Evolutionary conservation across 2,888 invertebrate genomes (phyloP).

Genomic region (Tuberolachnus salignus): DNA sequence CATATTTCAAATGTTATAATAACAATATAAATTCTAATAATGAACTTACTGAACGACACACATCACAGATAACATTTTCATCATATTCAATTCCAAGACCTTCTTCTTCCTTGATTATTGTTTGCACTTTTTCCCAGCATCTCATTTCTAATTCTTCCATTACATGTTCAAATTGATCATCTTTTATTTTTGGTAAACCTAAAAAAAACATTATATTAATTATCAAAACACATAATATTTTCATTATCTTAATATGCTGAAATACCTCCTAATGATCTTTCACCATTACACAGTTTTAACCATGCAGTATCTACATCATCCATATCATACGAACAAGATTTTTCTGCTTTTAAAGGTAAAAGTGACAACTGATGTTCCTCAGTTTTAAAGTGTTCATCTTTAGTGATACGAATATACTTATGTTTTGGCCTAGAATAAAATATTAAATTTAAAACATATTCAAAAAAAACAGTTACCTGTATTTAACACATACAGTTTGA

Average conservation of each 20-base stretch:
- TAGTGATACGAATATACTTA: constrained; percentile 87
- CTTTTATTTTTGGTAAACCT: constrained; percentile 74
- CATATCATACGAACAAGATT: constrained; percentile 92
- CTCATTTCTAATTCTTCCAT: constrained; percentile 91
- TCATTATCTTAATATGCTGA: neutral
- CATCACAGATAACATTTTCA: constrained; percentile 98
- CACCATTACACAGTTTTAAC: constrained; percentile 86
- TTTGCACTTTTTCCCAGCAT: constrained; percentile 92
- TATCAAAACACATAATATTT: constrained; percentile 9
- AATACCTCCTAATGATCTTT: constrained; percentile 73
- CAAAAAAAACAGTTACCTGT: too few relatives aligned
- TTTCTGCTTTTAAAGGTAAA: constrained; percentile 86
- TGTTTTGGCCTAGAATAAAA: constrained; percentile 76
- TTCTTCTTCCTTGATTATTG: constrained; percentile 88
- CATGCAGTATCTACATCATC: constrained; percentile 92
- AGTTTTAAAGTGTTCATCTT: constrained; percentile 83
- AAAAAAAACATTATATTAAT: constrained; percentile 17
- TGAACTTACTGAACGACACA: constrained; percentile 83
- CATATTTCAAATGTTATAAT: too few relatives aligned
- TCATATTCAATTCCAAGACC: constrained; percentile 96
- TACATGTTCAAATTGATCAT: constrained; percentile 87
- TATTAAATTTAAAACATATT: neutral
- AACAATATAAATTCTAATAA: too few relatives aligned
- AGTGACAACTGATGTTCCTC: constrained; percentile 86
- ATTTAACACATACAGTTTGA: constrained; percentile 65